Evolutionary conservation across 2,888 invertebrate genomes (phyloP).

Genomic region (Dynastes hyllus): DNA sequence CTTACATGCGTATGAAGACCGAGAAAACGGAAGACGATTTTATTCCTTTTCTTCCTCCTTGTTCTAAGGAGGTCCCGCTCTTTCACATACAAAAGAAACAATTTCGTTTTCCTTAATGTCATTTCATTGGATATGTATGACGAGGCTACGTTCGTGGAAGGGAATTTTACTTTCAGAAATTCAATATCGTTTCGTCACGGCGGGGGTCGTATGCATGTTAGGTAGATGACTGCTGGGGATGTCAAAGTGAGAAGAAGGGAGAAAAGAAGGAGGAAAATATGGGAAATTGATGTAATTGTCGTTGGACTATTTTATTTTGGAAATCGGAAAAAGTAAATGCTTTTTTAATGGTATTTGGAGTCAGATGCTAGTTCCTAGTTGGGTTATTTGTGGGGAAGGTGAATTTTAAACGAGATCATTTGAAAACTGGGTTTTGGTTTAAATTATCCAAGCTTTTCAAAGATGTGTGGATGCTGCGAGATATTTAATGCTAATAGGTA

Average conservation of each 20-base stretch:
- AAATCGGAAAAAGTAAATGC: too few species aligned
- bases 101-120: slow-evolving; percentile 50
- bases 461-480: too few species aligned
- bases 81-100: slow-evolving; percentile 44
- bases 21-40: slow-evolving; percentile 14
- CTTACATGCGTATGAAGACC: slow-evolving; percentile 3
- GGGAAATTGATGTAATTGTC: too few species aligned
- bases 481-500: too few species aligned
- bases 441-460: too few species aligned
- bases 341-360: too few species aligned
- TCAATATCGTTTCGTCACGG: slow-evolving; percentile 42
- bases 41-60: not conserved
- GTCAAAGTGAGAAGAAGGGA: not conserved
- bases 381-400: too few species aligned
- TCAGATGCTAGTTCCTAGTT: too few species aligned
- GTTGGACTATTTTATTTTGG: too few species aligned
- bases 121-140: slow-evolving; percentile 47
- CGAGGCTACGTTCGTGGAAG: slow-evolving; percentile 7
- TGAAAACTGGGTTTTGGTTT: too few species aligned
- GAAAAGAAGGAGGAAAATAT: too few species aligned
- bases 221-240: not conserved
- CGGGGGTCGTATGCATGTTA: slow-evolving; percentile 29
- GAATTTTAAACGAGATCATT: too few species aligned
- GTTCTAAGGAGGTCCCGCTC: not conserved
- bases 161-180: slow-evolving; percentile 51